phyloP scores from a whole-genome alignment of 2,888 invertebrate genomes.

The Podabrus alpinus region DNA sequence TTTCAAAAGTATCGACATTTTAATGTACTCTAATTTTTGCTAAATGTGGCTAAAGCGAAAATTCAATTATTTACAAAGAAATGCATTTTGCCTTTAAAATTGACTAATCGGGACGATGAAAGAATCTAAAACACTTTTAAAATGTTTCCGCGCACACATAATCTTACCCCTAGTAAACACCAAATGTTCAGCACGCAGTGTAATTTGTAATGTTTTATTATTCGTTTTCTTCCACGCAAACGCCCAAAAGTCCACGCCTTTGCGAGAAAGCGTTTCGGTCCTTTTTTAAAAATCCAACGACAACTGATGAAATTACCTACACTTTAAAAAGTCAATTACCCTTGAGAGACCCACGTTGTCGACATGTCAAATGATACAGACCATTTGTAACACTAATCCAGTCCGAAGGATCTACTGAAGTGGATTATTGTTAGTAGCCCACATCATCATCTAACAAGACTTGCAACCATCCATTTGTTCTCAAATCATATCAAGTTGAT shows the following conservation, averaged over 20 bases:
- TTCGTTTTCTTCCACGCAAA: neutral
- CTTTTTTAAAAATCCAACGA: neutral
- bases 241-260: neutral
- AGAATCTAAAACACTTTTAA: neutral
- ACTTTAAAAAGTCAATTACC: neutral
- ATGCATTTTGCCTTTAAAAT: neutral
- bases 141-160: neutral
- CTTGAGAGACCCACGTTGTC: neutral
- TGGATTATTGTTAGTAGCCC: neutral
- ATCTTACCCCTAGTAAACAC: neutral
- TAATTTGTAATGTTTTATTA: neutral
- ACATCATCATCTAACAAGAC: neutral
- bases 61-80: neutral
- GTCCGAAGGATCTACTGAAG: neutral
- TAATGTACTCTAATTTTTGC: neutral
- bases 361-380: neutral
- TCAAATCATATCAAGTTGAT: neutral
- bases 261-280: neutral
- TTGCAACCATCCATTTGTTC: neutral
- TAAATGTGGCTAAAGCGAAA: no score
- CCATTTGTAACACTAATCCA: neutral
- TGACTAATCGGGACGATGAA: no score
- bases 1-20: neutral
- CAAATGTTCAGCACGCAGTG: neutral
- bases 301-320: neutral